Evolutionary conservation across 2,888 invertebrate species (phyloP), one percentile per base, ranked within the genome.

Genomic region (Scaptomyza parva): DNA sequence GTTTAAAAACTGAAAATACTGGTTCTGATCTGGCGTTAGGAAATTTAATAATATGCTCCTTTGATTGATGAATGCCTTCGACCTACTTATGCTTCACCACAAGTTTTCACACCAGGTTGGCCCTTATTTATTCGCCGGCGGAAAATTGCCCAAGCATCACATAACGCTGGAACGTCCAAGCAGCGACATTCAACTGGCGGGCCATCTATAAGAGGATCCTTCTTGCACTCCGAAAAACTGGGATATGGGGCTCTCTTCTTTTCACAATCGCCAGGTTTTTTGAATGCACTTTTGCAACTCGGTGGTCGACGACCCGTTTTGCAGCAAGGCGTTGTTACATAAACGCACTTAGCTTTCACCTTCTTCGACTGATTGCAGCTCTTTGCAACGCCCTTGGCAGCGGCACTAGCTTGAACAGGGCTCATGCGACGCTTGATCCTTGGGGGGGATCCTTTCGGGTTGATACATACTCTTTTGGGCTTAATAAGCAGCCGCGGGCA

Each of bases 161-260:
- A 85, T 0, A 60, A 24, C 1, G 62, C 45, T 0, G 53, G 40
- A 0, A 26, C 0, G 1, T 9, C 20, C 0, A 79, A 45, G 54
- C 84, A 88, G 0, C 1, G 2, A 30, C 84, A 85, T 22, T 85
- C 84, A 3, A 0, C 18, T 0, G 75, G 75, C 0, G 78, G 71
- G 0, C 5, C 0, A 0, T 11, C 9, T 0, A 28, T 2, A 0
- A 43, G 4, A 0, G 60, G 26, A 0, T 79, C 84, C 30, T 40
- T 70, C 3, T 60, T 14, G 54, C 84, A 85, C 33, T 88, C 84
- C 0, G 84, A 88, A 39, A 72, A 85, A 35, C 88, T 83, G 0
- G 84, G 84, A 51, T 85, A 85, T 0, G 86, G 84, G 0, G 88
- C 33, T 7, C 11, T 50, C 0, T 53, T 52, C 41, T 83, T 85